Conservation (phyloP, 2,888 invertebrate species). For the Crioceris asparagi region DNA sequence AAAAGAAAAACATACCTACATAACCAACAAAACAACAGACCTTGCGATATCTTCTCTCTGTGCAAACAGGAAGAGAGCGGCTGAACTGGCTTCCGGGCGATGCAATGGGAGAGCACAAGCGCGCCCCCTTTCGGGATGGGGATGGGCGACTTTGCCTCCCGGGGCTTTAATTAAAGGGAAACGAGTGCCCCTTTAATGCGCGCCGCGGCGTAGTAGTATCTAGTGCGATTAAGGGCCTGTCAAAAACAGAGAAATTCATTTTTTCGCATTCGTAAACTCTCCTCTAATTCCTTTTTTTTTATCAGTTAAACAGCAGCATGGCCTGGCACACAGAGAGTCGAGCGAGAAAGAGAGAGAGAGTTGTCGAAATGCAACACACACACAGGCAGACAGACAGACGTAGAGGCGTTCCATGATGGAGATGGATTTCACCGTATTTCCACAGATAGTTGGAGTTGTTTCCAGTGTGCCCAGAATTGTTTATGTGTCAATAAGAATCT, state of each 20-base stretch:
- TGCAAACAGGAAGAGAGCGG: too few species aligned
- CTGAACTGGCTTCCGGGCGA: too few species aligned
- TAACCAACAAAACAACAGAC: too few species aligned
- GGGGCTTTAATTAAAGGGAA: constrained; percentile 34
- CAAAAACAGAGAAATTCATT: constrained; percentile 44
- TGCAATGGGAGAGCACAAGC: too few species aligned
- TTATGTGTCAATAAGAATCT: too few species aligned
- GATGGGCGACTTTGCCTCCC: neutral
- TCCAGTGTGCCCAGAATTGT: constrained; percentile 10
- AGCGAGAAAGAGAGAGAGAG: too few species aligned
- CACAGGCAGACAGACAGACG: too few species aligned
- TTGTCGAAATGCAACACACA: too few species aligned
- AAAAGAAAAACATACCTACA: too few species aligned
- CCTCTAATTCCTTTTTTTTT: constrained; percentile 42
- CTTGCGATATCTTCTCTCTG: too few species aligned
- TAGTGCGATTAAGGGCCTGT: constrained; percentile 39
- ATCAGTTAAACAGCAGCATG: constrained; percentile 40
- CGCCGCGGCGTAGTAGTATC: neutral
- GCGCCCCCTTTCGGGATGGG: too few species aligned
- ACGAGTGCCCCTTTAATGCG: constrained; percentile 38
- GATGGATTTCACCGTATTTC: neutral
- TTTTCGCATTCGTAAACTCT: constrained; percentile 40
- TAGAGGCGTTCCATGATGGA: neutral
- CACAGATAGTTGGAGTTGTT: neutral
- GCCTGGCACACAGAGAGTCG: too few species aligned